Evolutionary conservation across 2,797 vertebrate genomes (phyloP).

Genomic region (Moxostoma hubbsi): DNA sequence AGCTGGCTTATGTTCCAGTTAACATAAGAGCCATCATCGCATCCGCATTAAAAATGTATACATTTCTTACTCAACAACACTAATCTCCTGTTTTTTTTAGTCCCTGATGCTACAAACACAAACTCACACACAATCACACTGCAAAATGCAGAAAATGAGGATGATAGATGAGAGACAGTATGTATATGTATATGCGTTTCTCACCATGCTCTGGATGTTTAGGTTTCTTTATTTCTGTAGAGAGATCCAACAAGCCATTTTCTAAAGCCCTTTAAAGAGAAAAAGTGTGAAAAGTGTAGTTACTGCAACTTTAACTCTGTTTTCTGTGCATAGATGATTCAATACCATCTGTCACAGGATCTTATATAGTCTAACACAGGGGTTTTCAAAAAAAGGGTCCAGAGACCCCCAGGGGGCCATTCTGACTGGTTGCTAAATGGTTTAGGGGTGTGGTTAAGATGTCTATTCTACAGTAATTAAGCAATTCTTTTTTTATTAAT

Average conservation of each 20-base stretch:
- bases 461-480: no score
- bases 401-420: no score
- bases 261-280: conserved; percentile 80
- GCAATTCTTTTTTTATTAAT: no score
- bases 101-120: conserved; percentile 5
- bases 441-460: no score
- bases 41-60: background rate
- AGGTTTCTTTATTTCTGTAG: conserved; percentile 80
- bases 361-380: no score
- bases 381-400: no score
- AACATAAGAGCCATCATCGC: background rate
- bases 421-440: no score
- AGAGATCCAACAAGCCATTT: conserved; percentile 77
- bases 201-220: conserved; percentile 82
- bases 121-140: conserved; percentile 34
- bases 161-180: conserved; percentile 20
- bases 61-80: background rate
- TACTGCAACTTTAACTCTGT: no score
- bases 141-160: conserved; percentile 10
- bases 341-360: no score
- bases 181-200: conserved; percentile 4
- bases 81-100: background rate
- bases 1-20: background rate
- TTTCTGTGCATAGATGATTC: no score
- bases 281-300: background rate